These are phyloP conservation scores for Hemibagrus guttatus DNA, from an alignment of 2,797 vertebrate genomes.

Conservation along the genomic window DNA sequence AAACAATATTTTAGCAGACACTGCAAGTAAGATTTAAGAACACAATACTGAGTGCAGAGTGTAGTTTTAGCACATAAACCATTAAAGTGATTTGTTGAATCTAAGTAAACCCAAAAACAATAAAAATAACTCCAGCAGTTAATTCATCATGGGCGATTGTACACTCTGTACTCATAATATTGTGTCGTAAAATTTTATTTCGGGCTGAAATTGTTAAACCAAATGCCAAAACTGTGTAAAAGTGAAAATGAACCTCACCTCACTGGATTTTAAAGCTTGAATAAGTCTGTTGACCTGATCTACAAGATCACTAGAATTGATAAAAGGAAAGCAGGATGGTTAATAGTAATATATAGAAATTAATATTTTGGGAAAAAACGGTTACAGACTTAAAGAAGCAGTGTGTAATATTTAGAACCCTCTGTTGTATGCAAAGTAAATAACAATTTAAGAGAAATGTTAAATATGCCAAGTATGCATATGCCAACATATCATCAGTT, in stretches of 20 bases:
- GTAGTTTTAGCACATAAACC: not conserved
- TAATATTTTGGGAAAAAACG: not conserved
- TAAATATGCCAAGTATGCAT: not conserved
- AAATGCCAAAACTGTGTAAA: not conserved
- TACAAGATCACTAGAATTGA: constrained; percentile 75
- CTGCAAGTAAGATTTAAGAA: not conserved
- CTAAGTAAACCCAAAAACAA: not conserved
- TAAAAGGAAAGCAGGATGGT: not conserved
- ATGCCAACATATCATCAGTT: not conserved
- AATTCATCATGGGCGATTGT: not conserved
- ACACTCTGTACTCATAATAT: not conserved
- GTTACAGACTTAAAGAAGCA: too few species aligned
- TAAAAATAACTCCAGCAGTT: not conserved
- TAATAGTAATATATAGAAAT: not conserved
- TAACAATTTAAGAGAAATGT: not conserved
- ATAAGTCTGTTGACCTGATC: constrained; percentile 77
- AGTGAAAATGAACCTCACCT: constrained; percentile 68
- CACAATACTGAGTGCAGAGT: not conserved
- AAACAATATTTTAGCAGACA: not conserved
- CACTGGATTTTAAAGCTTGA: constrained; percentile 75
- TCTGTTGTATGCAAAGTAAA: not conserved
- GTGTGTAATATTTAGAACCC: not conserved
- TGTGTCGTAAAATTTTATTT: not conserved
- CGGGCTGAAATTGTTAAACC: constrained; percentile 26
- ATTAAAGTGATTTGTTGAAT: not conserved